Conservation (phyloP, 2,113 vertebrate species). For the Laticauda laticaudata region DNA sequence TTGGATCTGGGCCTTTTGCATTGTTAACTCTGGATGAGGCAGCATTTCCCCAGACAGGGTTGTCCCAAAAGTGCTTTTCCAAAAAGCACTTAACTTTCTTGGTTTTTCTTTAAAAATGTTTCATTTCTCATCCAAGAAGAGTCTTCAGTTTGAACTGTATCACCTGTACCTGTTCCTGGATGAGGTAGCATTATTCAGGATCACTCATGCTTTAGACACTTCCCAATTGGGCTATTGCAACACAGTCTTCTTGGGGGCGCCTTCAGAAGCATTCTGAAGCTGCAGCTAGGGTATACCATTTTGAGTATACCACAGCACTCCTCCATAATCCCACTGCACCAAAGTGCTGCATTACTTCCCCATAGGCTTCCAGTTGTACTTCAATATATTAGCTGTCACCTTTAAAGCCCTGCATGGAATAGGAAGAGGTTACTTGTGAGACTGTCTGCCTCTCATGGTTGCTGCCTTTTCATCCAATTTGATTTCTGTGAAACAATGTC, state of each 20-base stretch:
- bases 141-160: not conserved
- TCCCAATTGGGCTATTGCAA: not conserved
- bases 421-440: not conserved
- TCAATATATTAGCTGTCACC: not conserved
- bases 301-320: not conserved
- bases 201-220: not conserved
- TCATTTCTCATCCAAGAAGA: not conserved
- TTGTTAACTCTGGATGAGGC: not conserved
- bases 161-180: not conserved
- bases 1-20: not conserved
- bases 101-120: no score
- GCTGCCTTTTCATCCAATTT: not conserved
- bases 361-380: not conserved
- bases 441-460: not conserved
- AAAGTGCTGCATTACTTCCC: not conserved
- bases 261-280: not conserved
- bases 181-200: not conserved
- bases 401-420: not conserved
- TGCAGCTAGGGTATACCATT: not conserved
- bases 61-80: not conserved
- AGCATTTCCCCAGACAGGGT: not conserved
- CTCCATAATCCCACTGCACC: not conserved
- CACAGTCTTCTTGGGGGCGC: not conserved
- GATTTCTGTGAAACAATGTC: not conserved
- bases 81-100: not conserved